These are phyloP conservation scores for Leptothorax acervorum DNA, from an alignment of 2,888 invertebrate species.

Conservation along the genomic window DNA sequence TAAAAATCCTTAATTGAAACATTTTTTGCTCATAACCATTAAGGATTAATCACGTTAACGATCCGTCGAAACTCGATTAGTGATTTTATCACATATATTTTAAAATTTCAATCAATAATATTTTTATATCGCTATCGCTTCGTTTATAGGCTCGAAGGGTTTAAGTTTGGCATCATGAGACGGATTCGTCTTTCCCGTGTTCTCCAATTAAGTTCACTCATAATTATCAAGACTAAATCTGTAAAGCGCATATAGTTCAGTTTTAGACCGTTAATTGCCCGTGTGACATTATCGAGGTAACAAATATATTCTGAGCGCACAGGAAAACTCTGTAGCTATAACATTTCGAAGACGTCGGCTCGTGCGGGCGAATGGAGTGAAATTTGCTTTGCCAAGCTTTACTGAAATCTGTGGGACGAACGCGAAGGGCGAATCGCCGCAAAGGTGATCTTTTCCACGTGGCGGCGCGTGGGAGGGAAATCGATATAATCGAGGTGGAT, in stretches of 20 bases:
- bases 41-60: background rate
- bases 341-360: background rate
- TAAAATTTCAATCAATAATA: background rate
- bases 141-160: background rate
- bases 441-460: slow-evolving; percentile 45
- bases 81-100: background rate
- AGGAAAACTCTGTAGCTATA: background rate
- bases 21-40: background rate
- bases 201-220: background rate
- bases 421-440: slow-evolving; percentile 15
- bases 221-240: background rate
- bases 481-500: slow-evolving; percentile 50
- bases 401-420: slow-evolving; percentile 12
- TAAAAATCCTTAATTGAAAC: background rate
- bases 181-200: background rate
- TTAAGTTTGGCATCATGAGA: background rate
- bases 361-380: too few relatives aligned
- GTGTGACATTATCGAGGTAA: background rate
- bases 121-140: background rate
- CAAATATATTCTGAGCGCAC: background rate
- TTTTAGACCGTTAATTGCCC: background rate
- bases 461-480: slow-evolving; percentile 36
- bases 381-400: background rate
- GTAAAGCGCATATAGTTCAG: background rate
- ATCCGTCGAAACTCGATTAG: background rate